Evolutionary conservation across 2,888 invertebrate genomes (phyloP), one percentile per base, ranked within the genome.

Genomic region (Oscheius sp.): DNA sequence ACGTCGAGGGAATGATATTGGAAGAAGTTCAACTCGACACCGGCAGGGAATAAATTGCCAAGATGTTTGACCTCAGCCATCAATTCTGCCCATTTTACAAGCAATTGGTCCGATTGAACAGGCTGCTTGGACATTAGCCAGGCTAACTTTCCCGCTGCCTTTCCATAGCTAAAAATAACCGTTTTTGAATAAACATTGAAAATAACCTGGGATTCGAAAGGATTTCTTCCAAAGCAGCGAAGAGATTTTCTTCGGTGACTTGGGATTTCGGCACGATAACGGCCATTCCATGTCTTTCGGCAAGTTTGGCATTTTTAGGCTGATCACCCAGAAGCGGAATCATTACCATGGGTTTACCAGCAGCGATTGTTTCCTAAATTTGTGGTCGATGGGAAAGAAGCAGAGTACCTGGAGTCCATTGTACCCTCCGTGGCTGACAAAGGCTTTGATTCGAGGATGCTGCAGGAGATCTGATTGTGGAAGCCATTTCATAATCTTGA

Each of bases 1-100:
- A 83, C 83, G 68, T 84, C 84, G 12, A 84, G 72, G 7, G 81
- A 81, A 52, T 82, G 76, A 23, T 79, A 81, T 56, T 82, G 80
- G 59, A 84, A 66, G 70, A 80, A 78, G 61, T 80, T 79, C 23
- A 84, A 74, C 29, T 81, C 52, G n/a, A 75, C 76, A 2, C 83
- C 80, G 2, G 76, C 78, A 0, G 84, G 84, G 0, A 69, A 70
- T 69, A 81, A 46, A 49, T 79, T 81, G 21, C 79, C 81, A 3
- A 81, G 72, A 18, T 59, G 25, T 59, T 82, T 81, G 79, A 83
- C 82, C 72, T 82, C 79, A 2, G 82, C 85, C 29, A 81, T 46
- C 66, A 85, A 81, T 61, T 80, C 83, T 0, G 85, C 79, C 84
- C 84, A 85, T 59, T 70, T 69, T 1, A 82, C 73, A 25, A 85